Evolutionary conservation across 2,888 invertebrate species (phyloP).

Genomic region (Drosophila gaucha): DNA sequence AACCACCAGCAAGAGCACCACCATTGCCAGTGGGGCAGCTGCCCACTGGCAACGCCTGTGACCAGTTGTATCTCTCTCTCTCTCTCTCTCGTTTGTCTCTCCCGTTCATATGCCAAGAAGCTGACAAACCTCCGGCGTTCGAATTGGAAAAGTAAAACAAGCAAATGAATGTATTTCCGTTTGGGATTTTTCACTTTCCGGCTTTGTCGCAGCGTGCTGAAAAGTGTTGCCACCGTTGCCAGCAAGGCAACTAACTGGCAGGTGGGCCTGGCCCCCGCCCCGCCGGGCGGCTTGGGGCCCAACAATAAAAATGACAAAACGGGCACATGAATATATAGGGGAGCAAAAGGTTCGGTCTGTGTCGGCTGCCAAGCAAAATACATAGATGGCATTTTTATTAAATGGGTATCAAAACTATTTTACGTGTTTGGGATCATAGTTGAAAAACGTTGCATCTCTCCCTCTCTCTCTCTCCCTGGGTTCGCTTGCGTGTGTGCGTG

Average conservation of each 20-base stretch:
- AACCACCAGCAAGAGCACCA: not conserved
- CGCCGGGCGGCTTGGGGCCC: constrained; percentile 13
- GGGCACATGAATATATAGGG: constrained; percentile 28
- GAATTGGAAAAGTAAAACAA: constrained; percentile 80
- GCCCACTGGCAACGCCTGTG: constrained; percentile 35
- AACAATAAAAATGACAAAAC: constrained; percentile 76
- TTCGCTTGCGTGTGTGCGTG: constrained; percentile 36
- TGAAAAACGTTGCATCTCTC: constrained; percentile 25
- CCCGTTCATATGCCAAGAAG: constrained; percentile 26
- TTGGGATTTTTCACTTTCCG: constrained; percentile 81
- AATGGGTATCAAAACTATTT: constrained; percentile 78
- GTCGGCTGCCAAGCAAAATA: constrained; percentile 45
- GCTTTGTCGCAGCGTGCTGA: constrained; percentile 62
- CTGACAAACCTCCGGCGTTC: constrained; percentile 59
- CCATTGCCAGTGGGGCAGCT: constrained; percentile 7
- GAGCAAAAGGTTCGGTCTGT: not conserved
- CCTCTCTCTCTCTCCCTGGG: not conserved
- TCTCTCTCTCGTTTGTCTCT: too few relatives aligned
- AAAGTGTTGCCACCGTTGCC: constrained; percentile 68
- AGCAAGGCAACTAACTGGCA: constrained; percentile 31
- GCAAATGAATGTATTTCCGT: constrained; percentile 82
- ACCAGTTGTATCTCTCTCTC: constrained; percentile 36
- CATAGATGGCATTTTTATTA: constrained; percentile 76
- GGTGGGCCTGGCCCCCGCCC: constrained; percentile 26
- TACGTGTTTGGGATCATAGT: constrained; percentile 64